Percentiles rank a stretch among this genome's conserved stretches.
Evolutionary conservation across 2,797 vertebrate genomes (phyloP).

Genomic region (Peromyscus melanophrys): DNA sequence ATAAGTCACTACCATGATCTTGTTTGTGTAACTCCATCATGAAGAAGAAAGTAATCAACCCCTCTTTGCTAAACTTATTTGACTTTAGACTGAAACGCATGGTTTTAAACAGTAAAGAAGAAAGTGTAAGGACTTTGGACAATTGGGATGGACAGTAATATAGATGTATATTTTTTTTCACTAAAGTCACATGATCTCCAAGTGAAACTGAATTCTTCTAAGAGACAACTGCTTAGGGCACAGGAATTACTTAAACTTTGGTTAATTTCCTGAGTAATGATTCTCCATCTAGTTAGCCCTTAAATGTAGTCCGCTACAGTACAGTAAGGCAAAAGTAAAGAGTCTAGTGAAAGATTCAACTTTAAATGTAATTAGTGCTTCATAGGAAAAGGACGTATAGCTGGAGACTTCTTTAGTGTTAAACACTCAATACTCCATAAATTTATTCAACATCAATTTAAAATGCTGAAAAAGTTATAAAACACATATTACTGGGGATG

Average conservation of each 20-base stretch:
- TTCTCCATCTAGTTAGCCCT: not conserved
- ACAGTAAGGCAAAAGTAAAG: not conserved
- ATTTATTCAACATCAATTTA: slow-evolving; percentile 74
- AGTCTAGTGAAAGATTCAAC: not conserved
- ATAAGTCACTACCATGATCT: not conserved
- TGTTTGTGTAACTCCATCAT: not conserved
- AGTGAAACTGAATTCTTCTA: not conserved
- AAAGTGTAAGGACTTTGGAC: not conserved
- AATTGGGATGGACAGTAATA: not conserved
- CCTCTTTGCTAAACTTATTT: not conserved
- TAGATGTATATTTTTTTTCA: not conserved
- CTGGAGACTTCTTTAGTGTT: not conserved
- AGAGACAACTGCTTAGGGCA: not conserved
- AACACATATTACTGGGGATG: slow-evolving; percentile 56
- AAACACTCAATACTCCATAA: slow-evolving; percentile 73
- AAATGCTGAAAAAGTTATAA: slow-evolving; percentile 64
- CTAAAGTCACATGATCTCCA: not conserved
- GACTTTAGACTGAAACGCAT: not conserved
- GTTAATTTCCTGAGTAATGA: not conserved
- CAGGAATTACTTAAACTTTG: not conserved
- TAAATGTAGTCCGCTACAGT: slow-evolving; percentile 28
- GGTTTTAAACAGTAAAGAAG: not conserved
- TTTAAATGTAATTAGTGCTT: slow-evolving; percentile 2
- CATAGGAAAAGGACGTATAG: not conserved
- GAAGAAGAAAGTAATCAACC: not conserved